phyloP scores from a whole-genome alignment of 2,888 invertebrate genomes.

The Dorcus hopei region DNA sequence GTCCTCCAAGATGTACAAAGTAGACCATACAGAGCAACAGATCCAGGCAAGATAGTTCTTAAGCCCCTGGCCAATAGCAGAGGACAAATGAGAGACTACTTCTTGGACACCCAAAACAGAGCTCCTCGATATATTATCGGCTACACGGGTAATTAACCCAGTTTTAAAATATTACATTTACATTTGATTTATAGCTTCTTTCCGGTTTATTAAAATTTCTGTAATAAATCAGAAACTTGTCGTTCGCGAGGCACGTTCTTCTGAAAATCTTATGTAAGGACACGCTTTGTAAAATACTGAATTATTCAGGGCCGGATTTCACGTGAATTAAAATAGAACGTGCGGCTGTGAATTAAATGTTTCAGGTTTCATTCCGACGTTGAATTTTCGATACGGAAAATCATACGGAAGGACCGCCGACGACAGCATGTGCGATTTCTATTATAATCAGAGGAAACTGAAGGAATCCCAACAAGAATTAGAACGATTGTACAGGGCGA shows the following conservation, averaged over 20 bases:
- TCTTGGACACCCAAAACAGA: constrained; percentile 49
- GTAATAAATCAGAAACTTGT: background rate
- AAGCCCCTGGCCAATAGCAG: constrained; percentile 39
- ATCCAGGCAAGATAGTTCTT: constrained; percentile 46
- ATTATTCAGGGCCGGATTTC: too few relatives aligned
- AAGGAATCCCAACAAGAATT: constrained; percentile 38
- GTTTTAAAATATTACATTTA: background rate
- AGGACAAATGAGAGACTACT: constrained; percentile 48
- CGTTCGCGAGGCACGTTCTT: background rate
- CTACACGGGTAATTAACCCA: constrained; percentile 56
- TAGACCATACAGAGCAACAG: constrained; percentile 56
- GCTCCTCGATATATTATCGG: constrained; percentile 62
- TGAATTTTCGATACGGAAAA: constrained; percentile 63
- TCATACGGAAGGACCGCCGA: constrained; percentile 59
- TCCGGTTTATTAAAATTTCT: background rate
- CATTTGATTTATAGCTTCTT: too few relatives aligned
- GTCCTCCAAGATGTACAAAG: constrained; percentile 52
- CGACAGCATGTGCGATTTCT: constrained; percentile 59
- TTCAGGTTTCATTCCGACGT: constrained; percentile 61
- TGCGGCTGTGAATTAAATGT: background rate
- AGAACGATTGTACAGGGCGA: constrained; percentile 52
- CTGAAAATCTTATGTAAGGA: too few relatives aligned
- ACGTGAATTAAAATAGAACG: too few relatives aligned
- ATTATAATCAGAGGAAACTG: constrained; percentile 17
- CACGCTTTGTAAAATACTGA: too few relatives aligned